Percentiles rank a stretch among this genome's conserved stretches.
Conservation (phyloP, 2,888 invertebrate genomes). For the Kryphioiulus occultus region DNA sequence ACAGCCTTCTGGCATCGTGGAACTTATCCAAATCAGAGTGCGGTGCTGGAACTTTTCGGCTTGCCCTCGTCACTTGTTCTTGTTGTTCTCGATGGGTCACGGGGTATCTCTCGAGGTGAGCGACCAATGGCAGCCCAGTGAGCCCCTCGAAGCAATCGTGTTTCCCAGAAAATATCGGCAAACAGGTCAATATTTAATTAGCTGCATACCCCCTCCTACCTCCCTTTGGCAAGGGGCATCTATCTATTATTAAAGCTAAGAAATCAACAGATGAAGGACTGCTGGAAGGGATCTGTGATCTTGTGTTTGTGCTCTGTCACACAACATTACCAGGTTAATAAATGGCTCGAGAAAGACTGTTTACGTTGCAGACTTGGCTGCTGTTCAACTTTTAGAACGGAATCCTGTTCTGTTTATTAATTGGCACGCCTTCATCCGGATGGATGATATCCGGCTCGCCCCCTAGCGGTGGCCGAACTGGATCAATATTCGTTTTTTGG, state of each 20-base stretch:
- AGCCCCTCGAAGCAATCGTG: not conserved
- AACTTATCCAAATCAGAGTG: not conserved
- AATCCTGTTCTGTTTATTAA: not conserved
- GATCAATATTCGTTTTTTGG: not conserved
- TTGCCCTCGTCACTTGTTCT: not conserved
- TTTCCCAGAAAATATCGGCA: not conserved
- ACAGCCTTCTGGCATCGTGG: not conserved
- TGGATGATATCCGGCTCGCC: not conserved
- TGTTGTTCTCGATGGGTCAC: not conserved
- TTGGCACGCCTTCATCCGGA: not conserved
- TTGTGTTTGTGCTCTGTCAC: not conserved
- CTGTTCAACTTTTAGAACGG: not conserved
- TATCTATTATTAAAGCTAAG: constrained; percentile 23
- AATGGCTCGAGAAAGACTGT: not conserved
- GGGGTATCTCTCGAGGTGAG: not conserved
- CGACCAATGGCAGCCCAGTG: not conserved
- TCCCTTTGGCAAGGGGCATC: not conserved
- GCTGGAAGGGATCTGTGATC: not conserved
- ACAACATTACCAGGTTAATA: not conserved
- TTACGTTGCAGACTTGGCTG: not conserved
- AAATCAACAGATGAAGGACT: constrained; percentile 23
- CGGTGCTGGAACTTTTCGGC: not conserved
- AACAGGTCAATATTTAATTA: constrained; percentile 23
- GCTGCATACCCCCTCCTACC: not conserved
- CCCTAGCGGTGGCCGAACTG: not conserved